Base-by-base conservation (phyloP, 2,797 vertebrate genomes). In the Cheirogaleus major region DNA sequence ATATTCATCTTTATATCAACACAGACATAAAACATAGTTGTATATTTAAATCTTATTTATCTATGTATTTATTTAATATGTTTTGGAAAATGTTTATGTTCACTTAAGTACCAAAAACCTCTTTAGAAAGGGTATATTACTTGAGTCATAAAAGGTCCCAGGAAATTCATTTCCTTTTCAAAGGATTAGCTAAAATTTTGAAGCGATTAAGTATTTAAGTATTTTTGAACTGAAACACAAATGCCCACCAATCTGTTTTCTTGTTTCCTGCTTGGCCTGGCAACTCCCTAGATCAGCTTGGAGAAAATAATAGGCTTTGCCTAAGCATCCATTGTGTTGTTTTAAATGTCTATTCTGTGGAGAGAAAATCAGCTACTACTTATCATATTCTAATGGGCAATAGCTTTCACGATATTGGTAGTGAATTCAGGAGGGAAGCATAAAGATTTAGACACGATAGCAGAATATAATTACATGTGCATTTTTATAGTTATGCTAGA, bases 401-500 rank as follows among this genome's bases (percentile, higher is more conserved):
- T 52, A 30, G 2, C 82, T 83, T 7, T 96, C 52, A 86, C 11
- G 32, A 65, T 81, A 15, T 97, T 75, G 91, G 30, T 59, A 23
- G n/a, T 65, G 41, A 95, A 57, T 88, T 97, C 63, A 92, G 81
- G 41, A 76, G 73, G 38, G 72, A 93, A 97, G 97, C 50, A 92
- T 59, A 95, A 97, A 91, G 63, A 59, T 93, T 96, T 82, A 92
- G 80, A 97, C 17, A 65, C 0, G 73, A 89, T 70, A 41, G 79
- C 61, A 95, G n/a, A 97, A 97, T 96, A 20, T 93, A 92, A 94
- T 98, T 97, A 93, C 87, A 65, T 83, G 38, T 75, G 96, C 0
- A 22, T 94, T 96, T 97, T 96, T 96, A 91, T 38, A 97, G 61
- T 45, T 94, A 76, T 90, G 48, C 87, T 98, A 93, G 97, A 95